Base-by-base conservation (phyloP, 2,113 vertebrate genomes). In the Phoxinus phoxinus region DNA sequence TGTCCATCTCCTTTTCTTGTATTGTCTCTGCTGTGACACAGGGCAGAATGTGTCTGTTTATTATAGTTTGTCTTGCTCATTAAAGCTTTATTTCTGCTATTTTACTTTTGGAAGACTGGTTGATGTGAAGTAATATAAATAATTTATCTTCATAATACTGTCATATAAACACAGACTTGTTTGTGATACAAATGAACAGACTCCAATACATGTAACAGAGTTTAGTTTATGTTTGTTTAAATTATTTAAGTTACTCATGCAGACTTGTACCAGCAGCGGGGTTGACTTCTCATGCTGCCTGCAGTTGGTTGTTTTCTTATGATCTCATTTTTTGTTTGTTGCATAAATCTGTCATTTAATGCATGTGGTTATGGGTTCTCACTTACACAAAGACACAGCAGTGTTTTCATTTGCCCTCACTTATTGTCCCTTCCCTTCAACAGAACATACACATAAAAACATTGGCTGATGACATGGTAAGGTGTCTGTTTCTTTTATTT, bases 401-500 rank as follows among this genome's bases (percentile, higher is more conserved):
- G 85, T 90, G 81, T 88, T 91, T 94, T 90, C 89, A 92, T 91
- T 95, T 90, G 94, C 86, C 94, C 32, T 94, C 90, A 92, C 95
- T 94, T 93, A 87, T 94, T 93, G 75, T 89, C 88, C 94, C 94
- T 95, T 97, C 94, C 93, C 94, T 97, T 95, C 94, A 95, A 96
- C 98, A 99, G 97, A 99, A 99, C 94, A 97, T 99, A 96, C 97
- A 99, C 93, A 99, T 99, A 94, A 99, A 99, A 99, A 98, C 98
- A 95, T 96, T 99, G 97, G 97, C 98, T 95, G 97, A 99, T 95
- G 98, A 99, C 94, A 95, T 99, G 98, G 97, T 99, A 99, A 99
- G 98, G 95, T 94, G 94, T 92, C 94, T 90, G 83, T 73, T 71
- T 59, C 61, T 87, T 84, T 89, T 41, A 87, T 89, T 93, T 94